Conservation (phyloP, 1,140 invertebrate species). For the Oncopeltus fasciatus region DNA sequence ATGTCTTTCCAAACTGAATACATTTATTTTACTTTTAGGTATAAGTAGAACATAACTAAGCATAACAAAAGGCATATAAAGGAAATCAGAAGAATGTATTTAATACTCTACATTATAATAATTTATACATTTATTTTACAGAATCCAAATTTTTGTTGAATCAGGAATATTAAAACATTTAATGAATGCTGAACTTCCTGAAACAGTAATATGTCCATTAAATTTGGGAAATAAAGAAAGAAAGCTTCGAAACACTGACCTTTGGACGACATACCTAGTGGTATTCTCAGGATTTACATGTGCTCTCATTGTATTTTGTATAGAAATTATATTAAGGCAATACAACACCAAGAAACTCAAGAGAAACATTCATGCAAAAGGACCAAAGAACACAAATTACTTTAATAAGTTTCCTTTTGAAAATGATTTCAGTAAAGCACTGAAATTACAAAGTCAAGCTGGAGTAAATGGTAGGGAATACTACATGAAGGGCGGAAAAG, state of each 20-base stretch:
- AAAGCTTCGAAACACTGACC: conserved; percentile 48
- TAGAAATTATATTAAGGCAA: conserved; percentile 37
- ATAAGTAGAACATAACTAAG: no score
- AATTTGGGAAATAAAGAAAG: conserved; percentile 64
- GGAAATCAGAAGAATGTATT: not conserved
- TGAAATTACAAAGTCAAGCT: conserved; percentile 24
- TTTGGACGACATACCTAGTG: conserved; percentile 53
- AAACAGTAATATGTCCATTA: conserved; percentile 58
- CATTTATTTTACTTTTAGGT: not conserved
- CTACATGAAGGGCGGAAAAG: conserved; percentile 41
- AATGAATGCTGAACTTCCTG: conserved; percentile 42
- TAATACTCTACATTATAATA: not conserved
- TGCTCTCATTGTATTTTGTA: conserved; percentile 42
- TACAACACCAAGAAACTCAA: not conserved
- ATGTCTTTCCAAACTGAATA: not conserved
- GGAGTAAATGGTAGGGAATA: conserved; percentile 61
- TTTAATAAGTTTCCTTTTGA: not conserved
- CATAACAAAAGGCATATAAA: no score
- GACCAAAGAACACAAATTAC: not conserved
- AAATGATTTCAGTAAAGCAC: conserved; percentile 3
- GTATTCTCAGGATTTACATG: conserved; percentile 44
- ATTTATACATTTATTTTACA: conserved; percentile 30
- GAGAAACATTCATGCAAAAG: not conserved
- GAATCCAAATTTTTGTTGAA: conserved; percentile 48
- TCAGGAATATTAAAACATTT: conserved; percentile 54